phyloP scores from a whole-genome alignment of 2,797 vertebrate genomes.

The Scolopax bukidnonensis region DNA sequence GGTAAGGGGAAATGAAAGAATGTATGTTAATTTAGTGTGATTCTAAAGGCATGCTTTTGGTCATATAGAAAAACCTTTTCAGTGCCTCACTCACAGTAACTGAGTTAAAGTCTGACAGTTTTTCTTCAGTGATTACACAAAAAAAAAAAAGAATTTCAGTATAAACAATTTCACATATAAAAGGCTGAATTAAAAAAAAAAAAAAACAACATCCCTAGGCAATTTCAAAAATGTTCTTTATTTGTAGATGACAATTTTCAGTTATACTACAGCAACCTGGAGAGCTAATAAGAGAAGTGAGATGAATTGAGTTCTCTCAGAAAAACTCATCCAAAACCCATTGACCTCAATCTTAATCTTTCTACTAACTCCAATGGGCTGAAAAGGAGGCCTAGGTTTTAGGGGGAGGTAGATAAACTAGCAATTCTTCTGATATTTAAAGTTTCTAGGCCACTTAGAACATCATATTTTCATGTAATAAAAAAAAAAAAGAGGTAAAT shows the following conservation, averaged over 20 bases:
- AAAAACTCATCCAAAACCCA: not conserved
- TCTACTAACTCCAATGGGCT: not conserved
- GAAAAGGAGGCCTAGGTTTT: not conserved
- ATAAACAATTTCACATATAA: not conserved
- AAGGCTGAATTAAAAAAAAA: not conserved
- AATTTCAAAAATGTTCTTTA: not conserved
- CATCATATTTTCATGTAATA: not conserved
- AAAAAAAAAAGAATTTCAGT: not conserved
- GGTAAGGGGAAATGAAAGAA: not conserved
- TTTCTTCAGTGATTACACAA: not conserved
- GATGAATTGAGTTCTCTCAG: not conserved
- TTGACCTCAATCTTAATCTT: not conserved
- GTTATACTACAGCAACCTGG: not conserved
- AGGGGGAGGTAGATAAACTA: not conserved
- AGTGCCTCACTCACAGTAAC: not conserved
- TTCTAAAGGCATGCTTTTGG: not conserved
- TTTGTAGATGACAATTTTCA: not conserved
- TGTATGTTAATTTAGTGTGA: not conserved
- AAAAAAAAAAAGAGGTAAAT: not conserved
- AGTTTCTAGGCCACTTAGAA: not conserved
- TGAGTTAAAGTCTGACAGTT: not conserved
- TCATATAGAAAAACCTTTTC: not conserved
- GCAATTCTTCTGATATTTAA: not conserved
- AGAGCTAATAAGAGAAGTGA: not conserved
- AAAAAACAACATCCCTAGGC: not conserved